Evolutionary conservation across 2,888 invertebrate genomes (phyloP).

Genomic region (Dolichomitus sp.): DNA sequence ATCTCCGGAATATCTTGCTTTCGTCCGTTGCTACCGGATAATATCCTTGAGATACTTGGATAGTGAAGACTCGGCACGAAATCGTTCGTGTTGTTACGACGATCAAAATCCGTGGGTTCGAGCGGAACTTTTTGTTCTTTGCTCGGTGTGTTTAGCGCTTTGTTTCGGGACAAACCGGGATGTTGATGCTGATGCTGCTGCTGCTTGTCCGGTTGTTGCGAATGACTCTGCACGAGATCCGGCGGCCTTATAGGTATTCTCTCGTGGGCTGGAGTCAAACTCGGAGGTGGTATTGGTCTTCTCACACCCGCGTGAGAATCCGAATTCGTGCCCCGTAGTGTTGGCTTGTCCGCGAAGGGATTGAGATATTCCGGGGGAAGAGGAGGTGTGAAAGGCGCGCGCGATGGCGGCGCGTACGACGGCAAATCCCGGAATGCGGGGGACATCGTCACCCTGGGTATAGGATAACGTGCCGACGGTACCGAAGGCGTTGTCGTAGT

Average conservation of each 20-base stretch:
- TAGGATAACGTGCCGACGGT: constrained; percentile 73
- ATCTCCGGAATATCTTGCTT: constrained; percentile 94
- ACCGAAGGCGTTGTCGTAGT: constrained; percentile 84
- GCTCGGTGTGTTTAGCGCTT: constrained; percentile 77
- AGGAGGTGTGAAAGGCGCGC: constrained; percentile 93
- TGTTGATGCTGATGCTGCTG: constrained; percentile 63
- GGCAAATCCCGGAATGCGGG: constrained; percentile 90
- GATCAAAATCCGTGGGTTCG: constrained; percentile 73
- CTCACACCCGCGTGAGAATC: constrained; percentile 86
- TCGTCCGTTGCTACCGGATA: constrained; percentile 94
- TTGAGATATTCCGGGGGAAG: constrained; percentile 94
- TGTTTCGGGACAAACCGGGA: constrained; percentile 73
- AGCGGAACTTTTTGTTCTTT: constrained; percentile 73
- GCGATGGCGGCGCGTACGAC: constrained; percentile 93
- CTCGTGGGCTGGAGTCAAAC: constrained; percentile 93
- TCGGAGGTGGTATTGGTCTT: constrained; percentile 94
- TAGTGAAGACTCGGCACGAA: constrained; percentile 92
- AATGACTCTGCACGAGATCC: constrained; percentile 86
- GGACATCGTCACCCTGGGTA: constrained; percentile 79
- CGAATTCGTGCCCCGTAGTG: constrained; percentile 91
- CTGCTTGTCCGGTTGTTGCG: constrained; percentile 74
- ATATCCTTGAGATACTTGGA: constrained; percentile 94
- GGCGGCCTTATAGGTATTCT: constrained; percentile 93
- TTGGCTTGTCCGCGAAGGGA: constrained; percentile 96
- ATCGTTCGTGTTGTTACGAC: constrained; percentile 87